These are phyloP conservation scores for Aphelocoma coerulescens DNA, from an alignment of 2,113 vertebrate species.

Conservation along the genomic window DNA sequence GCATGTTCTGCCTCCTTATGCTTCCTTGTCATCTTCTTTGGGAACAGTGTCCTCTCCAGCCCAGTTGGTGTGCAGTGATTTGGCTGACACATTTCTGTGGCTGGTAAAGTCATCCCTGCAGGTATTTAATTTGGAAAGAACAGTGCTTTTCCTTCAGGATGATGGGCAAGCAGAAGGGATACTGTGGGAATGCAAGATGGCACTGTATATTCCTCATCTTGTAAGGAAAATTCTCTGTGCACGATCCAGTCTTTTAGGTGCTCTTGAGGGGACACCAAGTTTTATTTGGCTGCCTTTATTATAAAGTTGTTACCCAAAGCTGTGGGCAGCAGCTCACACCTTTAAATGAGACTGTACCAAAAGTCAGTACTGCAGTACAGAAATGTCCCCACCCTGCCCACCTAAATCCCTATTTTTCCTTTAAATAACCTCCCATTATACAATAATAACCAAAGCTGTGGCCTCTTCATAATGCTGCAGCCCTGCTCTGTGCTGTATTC, in stretches of 20 bases:
- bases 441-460: background rate
- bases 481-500: background rate
- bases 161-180: background rate
- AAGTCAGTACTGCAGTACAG: background rate
- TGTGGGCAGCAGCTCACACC: background rate
- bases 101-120: background rate
- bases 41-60: background rate
- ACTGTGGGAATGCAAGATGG: background rate
- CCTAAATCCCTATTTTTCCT: background rate
- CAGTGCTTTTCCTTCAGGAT: background rate
- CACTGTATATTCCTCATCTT: background rate
- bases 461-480: background rate
- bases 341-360: background rate
- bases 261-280: background rate
- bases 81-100: background rate
- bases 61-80: background rate
- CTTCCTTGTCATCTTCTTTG: background rate
- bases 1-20: accelerated
- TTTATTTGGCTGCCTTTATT: background rate
- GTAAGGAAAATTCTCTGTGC: background rate
- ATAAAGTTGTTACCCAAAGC: background rate
- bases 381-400: background rate
- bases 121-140: background rate
- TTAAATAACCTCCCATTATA: background rate
- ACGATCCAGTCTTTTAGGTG: background rate